Evolutionary conservation across 2,113 vertebrate genomes (phyloP).

Genomic region (Caloenas nicobarica): DNA sequence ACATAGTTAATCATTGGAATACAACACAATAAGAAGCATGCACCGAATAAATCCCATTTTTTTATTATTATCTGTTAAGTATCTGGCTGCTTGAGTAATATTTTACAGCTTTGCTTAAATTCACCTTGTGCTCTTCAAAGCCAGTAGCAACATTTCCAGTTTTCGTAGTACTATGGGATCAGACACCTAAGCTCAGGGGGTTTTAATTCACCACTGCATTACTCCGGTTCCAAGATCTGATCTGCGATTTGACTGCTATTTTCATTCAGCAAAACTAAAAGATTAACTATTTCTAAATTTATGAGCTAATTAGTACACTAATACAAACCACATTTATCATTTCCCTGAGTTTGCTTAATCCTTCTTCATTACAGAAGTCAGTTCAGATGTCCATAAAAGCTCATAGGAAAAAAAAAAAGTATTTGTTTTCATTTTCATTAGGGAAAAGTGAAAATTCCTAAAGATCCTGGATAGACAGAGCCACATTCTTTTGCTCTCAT

Average conservation of each 20-base stretch:
- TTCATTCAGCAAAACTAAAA: slow-evolving; percentile 20
- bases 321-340: slow-evolving; percentile 50
- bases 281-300: neutral
- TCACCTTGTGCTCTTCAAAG: slow-evolving; percentile 11
- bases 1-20: neutral
- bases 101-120: slow-evolving; percentile 28
- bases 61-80: slow-evolving; percentile 35
- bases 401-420: neutral
- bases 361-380: slow-evolving; percentile 31
- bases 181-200: slow-evolving; percentile 1
- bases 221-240: neutral
- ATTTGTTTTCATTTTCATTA: slow-evolving; percentile 38
- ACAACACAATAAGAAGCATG: neutral
- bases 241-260: neutral
- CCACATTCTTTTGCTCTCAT: slow-evolving; percentile 31
- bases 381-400: slow-evolving; percentile 33
- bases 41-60: slow-evolving; percentile 20
- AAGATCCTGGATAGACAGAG: slow-evolving; percentile 32
- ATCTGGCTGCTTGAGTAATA: slow-evolving; percentile 5
- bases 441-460: slow-evolving; percentile 37
- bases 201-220: slow-evolving; percentile 11
- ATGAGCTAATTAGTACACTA: slow-evolving; percentile 52
- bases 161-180: slow-evolving; percentile 15
- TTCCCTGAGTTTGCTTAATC: slow-evolving; percentile 40
- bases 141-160: slow-evolving; percentile 28